A percentile compares a stretch with the other conserved stretches of the same genome.
Evolutionary conservation across 2,888 invertebrate genomes (phyloP).

Genomic region (Cinara cedri): DNA sequence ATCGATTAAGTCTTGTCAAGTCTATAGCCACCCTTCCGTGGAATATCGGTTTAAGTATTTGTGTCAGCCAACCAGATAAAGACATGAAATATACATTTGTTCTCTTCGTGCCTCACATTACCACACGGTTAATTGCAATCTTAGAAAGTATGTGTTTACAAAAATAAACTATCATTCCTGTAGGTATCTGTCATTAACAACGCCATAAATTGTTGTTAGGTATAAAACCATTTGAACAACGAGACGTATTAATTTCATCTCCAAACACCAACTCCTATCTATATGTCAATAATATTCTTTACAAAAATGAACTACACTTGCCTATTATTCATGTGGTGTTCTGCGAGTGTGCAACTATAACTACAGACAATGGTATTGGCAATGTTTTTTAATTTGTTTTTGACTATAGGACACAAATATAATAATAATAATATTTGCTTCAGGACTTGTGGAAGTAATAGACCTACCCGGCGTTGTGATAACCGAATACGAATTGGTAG

Average conservation of each 20-base stretch:
- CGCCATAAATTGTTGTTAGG: constrained; percentile 25
- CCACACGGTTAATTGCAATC: constrained; percentile 34
- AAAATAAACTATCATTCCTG: background rate
- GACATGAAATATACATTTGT: constrained; percentile 52
- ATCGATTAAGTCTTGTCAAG: constrained; percentile 44
- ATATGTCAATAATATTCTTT: constrained; percentile 48
- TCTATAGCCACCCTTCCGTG: constrained; percentile 38
- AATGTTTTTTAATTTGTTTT: too few relatives aligned
- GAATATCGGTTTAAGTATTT: constrained; percentile 41
- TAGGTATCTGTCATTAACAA: background rate
- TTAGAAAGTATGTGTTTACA: constrained; percentile 35
- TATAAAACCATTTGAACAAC: constrained; percentile 45
- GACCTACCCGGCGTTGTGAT: constrained; percentile 41
- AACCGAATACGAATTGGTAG: constrained; percentile 42
- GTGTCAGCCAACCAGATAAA: constrained; percentile 43
- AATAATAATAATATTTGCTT: background rate
- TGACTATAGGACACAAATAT: too few relatives aligned
- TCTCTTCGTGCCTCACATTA: constrained; percentile 32
- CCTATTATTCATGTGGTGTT: constrained; percentile 41
- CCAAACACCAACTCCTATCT: constrained; percentile 43
- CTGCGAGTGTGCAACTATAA: constrained; percentile 39
- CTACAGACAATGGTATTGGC: constrained; percentile 33
- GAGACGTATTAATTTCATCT: constrained; percentile 26
- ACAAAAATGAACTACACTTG: constrained; percentile 43
- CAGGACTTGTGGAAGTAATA: constrained; percentile 45